Base-by-base conservation (phyloP, 2,797 vertebrate species). In the Borostomias antarcticus region DNA sequence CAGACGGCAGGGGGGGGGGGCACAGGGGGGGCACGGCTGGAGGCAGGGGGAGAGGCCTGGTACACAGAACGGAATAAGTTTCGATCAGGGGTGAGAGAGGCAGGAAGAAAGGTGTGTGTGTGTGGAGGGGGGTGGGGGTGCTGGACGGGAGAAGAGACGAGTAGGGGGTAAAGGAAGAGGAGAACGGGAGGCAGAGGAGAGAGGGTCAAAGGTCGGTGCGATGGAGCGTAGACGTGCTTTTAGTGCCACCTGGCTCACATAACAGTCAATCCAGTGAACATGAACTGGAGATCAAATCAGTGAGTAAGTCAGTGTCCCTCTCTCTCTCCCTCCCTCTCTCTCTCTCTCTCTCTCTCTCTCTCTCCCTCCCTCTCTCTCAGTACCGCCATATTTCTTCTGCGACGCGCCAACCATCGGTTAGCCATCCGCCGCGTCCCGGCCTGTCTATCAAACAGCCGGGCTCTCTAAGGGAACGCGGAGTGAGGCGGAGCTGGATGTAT, bases 401-500 rank as follows among this genome's bases (percentile, higher is more conserved):
- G 17, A 19, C 40, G n/a, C n/a, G n/a, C n/a, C n/a, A n/a, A n/a
- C n/a, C n/a, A n/a, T n/a, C n/a, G n/a, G n/a, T n/a, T n/a, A n/a
- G n/a, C n/a, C n/a, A n/a, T n/a, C n/a, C n/a, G n/a, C n/a, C n/a
- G n/a, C n/a, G n/a, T n/a, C n/a, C n/a, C n/a, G n/a, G n/a, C n/a
- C n/a, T n/a, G n/a, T n/a, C n/a, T n/a, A 9, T 37, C 5, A 48
- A 43, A 17, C 48, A 25, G 13, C 35, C 45, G 59, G 30, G 2
- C 19, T 25, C 13, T 35, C 70, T 58, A 62, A 57, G 13, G 32
- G 62, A 65, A 69, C 29, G n/a, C n/a, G n/a, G n/a, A n/a, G n/a
- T n/a, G n/a, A n/a, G n/a, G n/a, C n/a, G n/a, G n/a, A n/a, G n/a
- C n/a, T n/a, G n/a, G n/a, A n/a, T n/a, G n/a, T n/a, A n/a, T n/a